These are phyloP conservation scores for Euphysa ruthae DNA, from an alignment of 30 jellyfish, hydroid and myxozoan genomes.

Conservation along the genomic window DNA sequence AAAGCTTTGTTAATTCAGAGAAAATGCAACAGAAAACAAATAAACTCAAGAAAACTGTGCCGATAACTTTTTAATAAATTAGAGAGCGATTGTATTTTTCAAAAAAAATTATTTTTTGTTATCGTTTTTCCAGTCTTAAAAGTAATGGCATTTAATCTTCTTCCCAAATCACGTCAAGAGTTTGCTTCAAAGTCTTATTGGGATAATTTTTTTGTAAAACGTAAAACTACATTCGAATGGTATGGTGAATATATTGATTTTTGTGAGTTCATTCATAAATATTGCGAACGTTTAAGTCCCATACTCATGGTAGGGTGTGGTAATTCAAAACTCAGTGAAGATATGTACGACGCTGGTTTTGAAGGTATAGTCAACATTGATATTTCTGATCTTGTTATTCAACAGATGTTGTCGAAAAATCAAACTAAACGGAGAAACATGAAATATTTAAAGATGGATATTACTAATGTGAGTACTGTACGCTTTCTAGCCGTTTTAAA, in stretches of 20 bases:
- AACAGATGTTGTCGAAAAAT: slow-evolving; percentile 32
- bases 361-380: slow-evolving; percentile 25
- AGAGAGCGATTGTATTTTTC: no score
- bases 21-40: no score
- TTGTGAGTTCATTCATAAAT: slow-evolving; percentile 5
- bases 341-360: slow-evolving; percentile 48
- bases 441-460: slow-evolving; percentile 30
- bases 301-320: slow-evolving; percentile 45
- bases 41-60: no score
- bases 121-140: no score
- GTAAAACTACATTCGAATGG: slow-evolving; percentile 48
- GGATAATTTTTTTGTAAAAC: slow-evolving; percentile 37
- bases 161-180: slow-evolving; percentile 31
- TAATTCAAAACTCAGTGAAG: slow-evolving; percentile 39
- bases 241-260: slow-evolving; percentile 42
- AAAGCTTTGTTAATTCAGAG: no score
- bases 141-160: no score
- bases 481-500: no score
- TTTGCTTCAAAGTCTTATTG: slow-evolving; percentile 29
- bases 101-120: no score
- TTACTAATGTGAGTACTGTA: slow-evolving; percentile 19
- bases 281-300: background rate
- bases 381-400: slow-evolving; percentile 37
- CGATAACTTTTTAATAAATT: no score
- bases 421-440: slow-evolving; percentile 16